Evolutionary conservation across 2,888 invertebrate species (phyloP), one percentile per base, ranked within the genome.

Genomic region (Vandiemenella viatica): DNA sequence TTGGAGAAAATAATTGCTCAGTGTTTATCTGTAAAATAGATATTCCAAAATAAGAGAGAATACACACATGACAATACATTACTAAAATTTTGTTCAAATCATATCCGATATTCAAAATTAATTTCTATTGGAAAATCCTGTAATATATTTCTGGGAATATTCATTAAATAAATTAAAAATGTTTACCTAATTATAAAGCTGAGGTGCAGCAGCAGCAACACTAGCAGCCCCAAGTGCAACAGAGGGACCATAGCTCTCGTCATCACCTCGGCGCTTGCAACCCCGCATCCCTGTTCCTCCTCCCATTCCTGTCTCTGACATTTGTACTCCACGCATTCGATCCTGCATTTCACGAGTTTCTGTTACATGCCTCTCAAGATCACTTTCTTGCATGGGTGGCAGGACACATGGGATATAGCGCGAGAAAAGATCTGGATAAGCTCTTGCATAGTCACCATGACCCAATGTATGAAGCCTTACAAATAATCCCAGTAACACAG

Each of bases 401-500:
- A 54, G 42, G 22, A 54, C 46, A n/a, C 49, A 49, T 10, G 52
- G 49, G 17, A 54, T 48, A 43, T 54, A 54, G 18, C 52, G 50
- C n/a, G 54, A 48, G 40, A 54, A 54, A 4, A 54, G 43, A 43
- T 49, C 26, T n/a, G 54, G 48, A 43, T 52, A 54, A 13, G 43
- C 50, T 15, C 20, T 48, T 15, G 48, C 47, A 23, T 54, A 52
- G 8, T 49, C 48, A 13, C 53, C 53, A 10, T 45, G 20, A 10
- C 51, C 50, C 16, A 54, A 22, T 13, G 46, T 42, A 43, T 54
- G 52, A 10, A 54, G 50, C 20, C 52, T 50, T 21, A 21, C 37
- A 46, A 54, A 54, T 5, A 54, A 43, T 7, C 48, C 37, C 10
- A 49, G 47, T 38, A 52, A 32, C n/a, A 45, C 43, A 7, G 49